Evolutionary conservation across 2,888 invertebrate species (phyloP).

Genomic region (Erebia ligea): DNA sequence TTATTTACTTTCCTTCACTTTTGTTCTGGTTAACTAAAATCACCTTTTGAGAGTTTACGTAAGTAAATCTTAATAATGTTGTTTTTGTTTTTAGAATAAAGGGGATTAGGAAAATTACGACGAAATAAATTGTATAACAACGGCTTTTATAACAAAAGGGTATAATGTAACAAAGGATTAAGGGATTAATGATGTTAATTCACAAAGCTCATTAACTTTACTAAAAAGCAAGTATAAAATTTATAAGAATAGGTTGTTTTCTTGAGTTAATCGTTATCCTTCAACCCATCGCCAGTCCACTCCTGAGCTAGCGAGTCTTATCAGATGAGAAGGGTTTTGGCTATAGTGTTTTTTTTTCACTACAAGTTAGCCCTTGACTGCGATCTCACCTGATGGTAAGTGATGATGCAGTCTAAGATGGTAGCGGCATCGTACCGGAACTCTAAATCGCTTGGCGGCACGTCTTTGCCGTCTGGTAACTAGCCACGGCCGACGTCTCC

Average conservation of each 20-base stretch:
- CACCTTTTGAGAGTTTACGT: conserved; percentile 13
- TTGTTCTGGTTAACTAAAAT: conserved; percentile 19
- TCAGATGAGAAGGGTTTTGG: no score
- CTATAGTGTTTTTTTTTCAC: no score
- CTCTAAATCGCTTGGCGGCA: no score
- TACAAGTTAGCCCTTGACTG: no score
- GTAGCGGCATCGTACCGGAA: no score
- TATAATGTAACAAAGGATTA: conserved; percentile 52
- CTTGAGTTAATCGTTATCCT: no score
- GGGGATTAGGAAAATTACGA: conserved; percentile 42
- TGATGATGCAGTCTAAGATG: no score
- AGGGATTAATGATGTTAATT: conserved; percentile 56
- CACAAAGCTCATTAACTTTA: conserved; percentile 42
- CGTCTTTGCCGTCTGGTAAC: no score
- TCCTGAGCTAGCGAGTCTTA: no score
- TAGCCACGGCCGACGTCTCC: no score
- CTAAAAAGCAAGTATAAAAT: conserved; percentile 32
- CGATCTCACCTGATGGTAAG: no score
- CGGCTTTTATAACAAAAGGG: conserved; percentile 53
- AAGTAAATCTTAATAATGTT: conserved; percentile 41
- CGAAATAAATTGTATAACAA: conserved; percentile 47
- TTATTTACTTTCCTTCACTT: conserved; percentile 20
- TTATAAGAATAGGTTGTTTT: not conserved
- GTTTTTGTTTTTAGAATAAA: conserved; percentile 32
- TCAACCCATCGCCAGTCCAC: no score